Evolutionary conservation across 2,888 invertebrate species (phyloP).

Genomic region (Drosophila mimetica): DNA sequence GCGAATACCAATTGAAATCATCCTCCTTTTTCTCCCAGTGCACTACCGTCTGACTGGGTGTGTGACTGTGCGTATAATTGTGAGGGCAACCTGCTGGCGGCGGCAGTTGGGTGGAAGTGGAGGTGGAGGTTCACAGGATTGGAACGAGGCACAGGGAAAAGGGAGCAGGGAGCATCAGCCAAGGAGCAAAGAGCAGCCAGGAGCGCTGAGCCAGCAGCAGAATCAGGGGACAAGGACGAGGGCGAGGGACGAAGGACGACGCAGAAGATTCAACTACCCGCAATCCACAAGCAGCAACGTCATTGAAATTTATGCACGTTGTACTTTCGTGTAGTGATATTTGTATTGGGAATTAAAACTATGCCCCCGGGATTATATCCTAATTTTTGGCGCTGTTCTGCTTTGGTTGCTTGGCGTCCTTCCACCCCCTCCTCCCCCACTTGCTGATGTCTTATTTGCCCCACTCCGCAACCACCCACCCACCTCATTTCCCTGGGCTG

Average conservation of each 20-base stretch:
- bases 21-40: conserved; percentile 7
- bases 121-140: background rate
- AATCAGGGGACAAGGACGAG: conserved; percentile 7
- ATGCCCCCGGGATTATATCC: conserved; percentile 78
- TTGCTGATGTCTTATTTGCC: conserved; percentile 33
- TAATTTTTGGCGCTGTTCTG: conserved; percentile 69
- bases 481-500: conserved; percentile 9
- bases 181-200: conserved; percentile 41
- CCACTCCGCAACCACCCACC: background rate
- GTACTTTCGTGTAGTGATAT: conserved; percentile 80
- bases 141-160: background rate
- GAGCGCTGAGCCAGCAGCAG: conserved; percentile 65
- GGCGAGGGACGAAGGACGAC: background rate
- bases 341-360: conserved; percentile 81
- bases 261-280: conserved; percentile 24
- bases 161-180: conserved; percentile 5
- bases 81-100: conserved; percentile 52
- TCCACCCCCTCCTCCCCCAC: background rate
- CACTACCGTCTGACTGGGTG: conserved; percentile 35
- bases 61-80: conserved; percentile 76
- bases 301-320: conserved; percentile 80
- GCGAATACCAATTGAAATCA: too few species aligned
- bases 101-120: conserved; percentile 4
- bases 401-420: conserved; percentile 12
- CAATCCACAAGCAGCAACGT: conserved; percentile 57